Evolutionary conservation across 2,888 invertebrate genomes (phyloP), one percentile per base, ranked within the genome.

Genomic region (Dasypogon diadema): DNA sequence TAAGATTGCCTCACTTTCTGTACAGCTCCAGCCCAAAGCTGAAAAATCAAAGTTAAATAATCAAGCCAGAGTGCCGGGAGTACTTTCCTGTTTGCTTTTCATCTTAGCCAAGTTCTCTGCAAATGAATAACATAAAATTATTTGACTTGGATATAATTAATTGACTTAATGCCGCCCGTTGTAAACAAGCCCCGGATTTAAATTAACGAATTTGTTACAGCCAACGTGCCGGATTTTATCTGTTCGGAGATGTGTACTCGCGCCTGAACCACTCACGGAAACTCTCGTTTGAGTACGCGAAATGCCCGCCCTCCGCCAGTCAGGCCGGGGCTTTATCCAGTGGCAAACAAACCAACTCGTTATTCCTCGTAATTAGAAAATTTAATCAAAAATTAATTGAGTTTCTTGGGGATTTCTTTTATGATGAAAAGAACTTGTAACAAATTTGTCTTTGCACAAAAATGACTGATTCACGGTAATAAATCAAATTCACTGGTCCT

Each of bases 21-120:
- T 51, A 55, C 5, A 16, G 26, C 46, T 14, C 54, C 34, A 21
- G 51, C 60, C 24, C n/a, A 54, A 63, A 58, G 60, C 76, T 56
- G 37, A 65, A 65, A 74, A 76, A 74, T 76, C 76, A 74, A 76
- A 76, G 76, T 76, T 60, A 76, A 76, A 76, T 76, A 76, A 76
- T 76, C 76, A 76, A 65, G 48, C 46, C 24, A 18, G 65, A 68
- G 46, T 14, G 46, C 46, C 74, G 72, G 55, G 65, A 58, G 68
- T 56, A 74, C 56, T 76, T 74, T 76, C 65, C 56, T 77, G 77
- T 77, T 77, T 77, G 75, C 63, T 70, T 77, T 77, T 77, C 68
- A 77, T 77, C 74, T 75, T 54, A 55, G 37, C 37, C 37, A 42
- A 21, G 56, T 56, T 56, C 56, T 56, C 42, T 73, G 73, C 42